Evolutionary conservation across 2,888 invertebrate species (phyloP).

Genomic region (Dryocosmus kuriphilus): DNA sequence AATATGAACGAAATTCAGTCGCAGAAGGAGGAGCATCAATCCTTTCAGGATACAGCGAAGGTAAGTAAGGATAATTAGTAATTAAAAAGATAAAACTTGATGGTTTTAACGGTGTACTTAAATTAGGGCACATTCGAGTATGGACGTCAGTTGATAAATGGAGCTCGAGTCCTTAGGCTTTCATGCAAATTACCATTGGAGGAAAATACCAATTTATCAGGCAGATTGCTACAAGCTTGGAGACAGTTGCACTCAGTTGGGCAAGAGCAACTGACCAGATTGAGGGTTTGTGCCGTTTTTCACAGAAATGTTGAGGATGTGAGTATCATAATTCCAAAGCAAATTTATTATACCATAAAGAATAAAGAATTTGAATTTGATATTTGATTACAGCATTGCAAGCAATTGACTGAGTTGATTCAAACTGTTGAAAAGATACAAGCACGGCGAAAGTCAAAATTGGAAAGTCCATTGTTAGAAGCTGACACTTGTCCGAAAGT

Average conservation of each 20-base stretch:
- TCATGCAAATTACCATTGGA: constrained; percentile 84
- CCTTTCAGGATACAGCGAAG: constrained; percentile 88
- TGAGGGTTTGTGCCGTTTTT: constrained; percentile 87
- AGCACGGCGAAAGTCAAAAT: constrained; percentile 55
- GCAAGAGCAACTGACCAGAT: constrained; percentile 87
- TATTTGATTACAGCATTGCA: constrained; percentile 80
- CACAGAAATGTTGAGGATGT: constrained; percentile 81
- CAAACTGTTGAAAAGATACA: constrained; percentile 77
- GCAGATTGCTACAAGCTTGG: constrained; percentile 84
- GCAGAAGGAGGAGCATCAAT: constrained; percentile 87
- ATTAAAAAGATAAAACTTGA: neutral
- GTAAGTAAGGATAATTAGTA: constrained; percentile 76
- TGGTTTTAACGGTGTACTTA: constrained; percentile 3
- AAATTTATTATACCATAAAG: constrained; percentile 4
- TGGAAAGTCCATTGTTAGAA: constrained; percentile 44
- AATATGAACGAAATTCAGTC: constrained; percentile 85
- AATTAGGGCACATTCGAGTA: constrained; percentile 88
- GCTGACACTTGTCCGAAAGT: constrained; percentile 56
- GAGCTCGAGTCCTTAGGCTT: constrained; percentile 85
- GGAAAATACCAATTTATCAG: constrained; percentile 80
- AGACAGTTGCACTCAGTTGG: constrained; percentile 84
- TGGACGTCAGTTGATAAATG: constrained; percentile 87
- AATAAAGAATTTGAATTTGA: constrained; percentile 1
- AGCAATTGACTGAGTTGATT: constrained; percentile 81
- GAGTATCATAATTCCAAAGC: constrained; percentile 41